Percentiles rank a stretch among this genome's conserved stretches.
These are phyloP conservation scores for Formica exsecta DNA, from an alignment of 1,140 invertebrate genomes.

Conservation along the genomic window DNA sequence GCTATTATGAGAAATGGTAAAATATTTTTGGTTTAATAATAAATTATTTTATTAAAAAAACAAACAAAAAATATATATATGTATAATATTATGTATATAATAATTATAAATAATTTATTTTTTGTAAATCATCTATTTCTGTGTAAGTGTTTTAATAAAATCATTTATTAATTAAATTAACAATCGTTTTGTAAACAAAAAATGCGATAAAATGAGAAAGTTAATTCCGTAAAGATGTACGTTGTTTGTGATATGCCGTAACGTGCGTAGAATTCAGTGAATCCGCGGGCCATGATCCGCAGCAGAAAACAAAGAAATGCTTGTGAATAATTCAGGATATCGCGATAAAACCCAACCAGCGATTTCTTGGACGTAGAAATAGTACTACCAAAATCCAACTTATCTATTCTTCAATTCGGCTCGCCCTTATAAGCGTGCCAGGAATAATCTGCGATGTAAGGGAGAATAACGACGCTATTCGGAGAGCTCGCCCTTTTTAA, in stretches of 20 bases:
- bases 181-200: background rate
- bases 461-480: background rate
- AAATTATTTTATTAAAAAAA: slow-evolving; percentile 7
- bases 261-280: background rate
- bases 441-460: slow-evolving; percentile 41
- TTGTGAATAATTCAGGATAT: slow-evolving; percentile 67
- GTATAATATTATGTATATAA: no score
- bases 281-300: background rate
- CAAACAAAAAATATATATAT: no score
- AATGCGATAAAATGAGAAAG: background rate
- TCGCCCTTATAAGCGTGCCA: slow-evolving; percentile 54
- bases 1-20: background rate
- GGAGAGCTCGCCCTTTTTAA: slow-evolving; percentile 21
- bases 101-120: background rate
- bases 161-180: background rate
- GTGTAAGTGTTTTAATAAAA: background rate
- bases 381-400: slow-evolving; percentile 57
- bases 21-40: background rate
- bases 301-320: slow-evolving; percentile 40
- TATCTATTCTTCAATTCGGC: slow-evolving; percentile 6
- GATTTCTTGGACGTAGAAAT: slow-evolving; percentile 43
- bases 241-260: background rate
- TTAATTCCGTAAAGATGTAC: background rate
- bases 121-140: background rate
- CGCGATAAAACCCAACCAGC: slow-evolving; percentile 30